These are phyloP conservation scores for Alectoris magna DNA, from an alignment of 2,797 vertebrate genomes.

Conservation along the genomic window DNA sequence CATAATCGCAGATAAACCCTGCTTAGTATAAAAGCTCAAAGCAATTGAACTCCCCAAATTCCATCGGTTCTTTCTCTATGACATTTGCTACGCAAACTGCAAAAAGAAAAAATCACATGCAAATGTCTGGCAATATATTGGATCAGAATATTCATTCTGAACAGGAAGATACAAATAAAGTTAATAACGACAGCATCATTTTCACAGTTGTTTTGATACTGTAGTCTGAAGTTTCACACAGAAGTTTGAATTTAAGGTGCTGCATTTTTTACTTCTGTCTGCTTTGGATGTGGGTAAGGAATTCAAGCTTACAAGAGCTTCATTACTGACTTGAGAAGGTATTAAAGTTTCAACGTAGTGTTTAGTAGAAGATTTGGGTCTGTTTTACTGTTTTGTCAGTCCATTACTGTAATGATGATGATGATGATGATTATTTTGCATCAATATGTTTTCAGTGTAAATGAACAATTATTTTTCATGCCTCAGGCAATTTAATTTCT, in stretches of 20 bases:
- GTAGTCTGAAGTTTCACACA: neutral
- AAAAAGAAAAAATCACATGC: neutral
- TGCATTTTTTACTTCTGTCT: neutral
- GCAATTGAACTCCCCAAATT: constrained; percentile 10
- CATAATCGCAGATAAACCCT: constrained; percentile 15
- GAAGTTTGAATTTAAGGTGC: neutral
- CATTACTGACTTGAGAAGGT: neutral
- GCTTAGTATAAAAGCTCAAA: constrained; percentile 26
- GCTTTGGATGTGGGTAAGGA: neutral
- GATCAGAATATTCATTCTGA: neutral
- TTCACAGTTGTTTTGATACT: neutral
- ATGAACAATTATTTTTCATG: constrained; percentile 39
- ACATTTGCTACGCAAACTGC: neutral
- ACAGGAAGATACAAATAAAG: neutral
- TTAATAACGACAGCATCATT: neutral
- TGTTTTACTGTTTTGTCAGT: neutral
- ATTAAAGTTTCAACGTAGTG: neutral
- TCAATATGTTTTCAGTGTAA: constrained; percentile 33
- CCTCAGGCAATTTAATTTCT: constrained; percentile 45
- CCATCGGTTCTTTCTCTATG: neutral
- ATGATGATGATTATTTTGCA: constrained; percentile 21
- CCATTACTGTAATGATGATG: neutral
- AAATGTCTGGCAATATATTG: neutral
- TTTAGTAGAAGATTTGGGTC: neutral
- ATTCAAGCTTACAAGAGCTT: neutral